Percentiles rank a stretch among this genome's conserved stretches.
These are phyloP conservation scores for Merluccius polli DNA, from an alignment of 2,797 vertebrate genomes.

Conservation along the genomic window DNA sequence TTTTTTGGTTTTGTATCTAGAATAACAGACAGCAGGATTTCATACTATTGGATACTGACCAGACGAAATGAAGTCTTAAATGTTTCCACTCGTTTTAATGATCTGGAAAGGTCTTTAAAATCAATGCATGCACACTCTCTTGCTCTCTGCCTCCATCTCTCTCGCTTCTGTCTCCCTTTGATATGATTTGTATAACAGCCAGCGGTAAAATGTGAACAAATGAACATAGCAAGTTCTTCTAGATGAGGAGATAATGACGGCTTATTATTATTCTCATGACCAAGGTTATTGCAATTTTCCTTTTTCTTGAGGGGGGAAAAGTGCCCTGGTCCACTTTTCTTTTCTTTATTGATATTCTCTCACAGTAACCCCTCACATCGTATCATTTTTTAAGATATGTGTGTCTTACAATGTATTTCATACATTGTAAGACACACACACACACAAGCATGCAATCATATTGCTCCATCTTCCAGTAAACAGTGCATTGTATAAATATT, in stretches of 20 bases:
- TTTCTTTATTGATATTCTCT: not conserved
- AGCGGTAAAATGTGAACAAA: conserved; percentile 36
- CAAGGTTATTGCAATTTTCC: conserved; percentile 28
- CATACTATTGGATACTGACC: too few species aligned
- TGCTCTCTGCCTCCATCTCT: not conserved
- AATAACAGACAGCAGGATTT: too few species aligned
- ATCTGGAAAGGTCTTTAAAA: conserved; percentile 5
- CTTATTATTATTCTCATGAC: conserved; percentile 39
- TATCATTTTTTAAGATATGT: not conserved
- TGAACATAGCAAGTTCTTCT: conserved; percentile 32
- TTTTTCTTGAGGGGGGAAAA: not conserved
- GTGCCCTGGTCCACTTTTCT: not conserved
- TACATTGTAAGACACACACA: conserved; percentile 1
- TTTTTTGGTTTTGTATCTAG: too few species aligned
- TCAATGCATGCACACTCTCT: too few species aligned
- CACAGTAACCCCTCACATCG: not conserved
- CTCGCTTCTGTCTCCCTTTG: not conserved
- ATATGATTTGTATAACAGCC: conserved; percentile 2
- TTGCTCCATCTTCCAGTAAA: not conserved
- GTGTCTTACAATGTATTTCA: not conserved
- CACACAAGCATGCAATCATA: not conserved
- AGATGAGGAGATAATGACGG: conserved; percentile 31
- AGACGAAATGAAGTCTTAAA: too few species aligned
- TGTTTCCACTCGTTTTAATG: not conserved
- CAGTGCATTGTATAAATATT: not conserved